A percentile compares a stretch with the other conserved stretches of the same genome.
Conservation (phyloP, 1,140 invertebrate species). For the Dendrolimus kikuchii region DNA sequence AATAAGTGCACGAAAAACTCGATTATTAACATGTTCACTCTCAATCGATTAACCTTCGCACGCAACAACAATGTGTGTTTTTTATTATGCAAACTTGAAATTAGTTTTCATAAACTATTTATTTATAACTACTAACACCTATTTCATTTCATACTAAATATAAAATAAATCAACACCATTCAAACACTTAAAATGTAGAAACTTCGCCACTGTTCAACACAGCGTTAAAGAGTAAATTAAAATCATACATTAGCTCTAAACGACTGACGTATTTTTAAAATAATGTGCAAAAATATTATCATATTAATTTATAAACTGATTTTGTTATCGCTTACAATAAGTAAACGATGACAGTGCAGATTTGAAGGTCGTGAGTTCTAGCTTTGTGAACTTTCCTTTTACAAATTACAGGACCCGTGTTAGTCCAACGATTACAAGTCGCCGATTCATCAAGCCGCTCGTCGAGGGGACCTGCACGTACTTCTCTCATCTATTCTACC, state of each 20-base stretch:
- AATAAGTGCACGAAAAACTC: background rate
- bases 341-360: constrained; percentile 34
- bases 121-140: too few species aligned
- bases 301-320: constrained; percentile 7
- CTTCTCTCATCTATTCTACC: constrained; percentile 48
- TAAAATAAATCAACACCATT: too few species aligned
- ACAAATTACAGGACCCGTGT: constrained; percentile 55
- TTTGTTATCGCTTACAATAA: constrained; percentile 10
- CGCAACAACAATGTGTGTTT: too few species aligned
- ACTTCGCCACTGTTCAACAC: too few species aligned
- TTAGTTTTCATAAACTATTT: too few species aligned
- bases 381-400: constrained; percentile 31
- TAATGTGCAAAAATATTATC: too few species aligned
- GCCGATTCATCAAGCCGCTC: constrained; percentile 50
- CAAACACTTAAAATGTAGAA: too few species aligned
- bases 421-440: constrained; percentile 56
- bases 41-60: too few species aligned
- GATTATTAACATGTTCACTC: too few species aligned
- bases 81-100: too few species aligned
- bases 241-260: background rate
- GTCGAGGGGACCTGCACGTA: constrained; percentile 45
- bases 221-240: constrained; percentile 1
- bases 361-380: constrained; percentile 20
- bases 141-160: too few species aligned
- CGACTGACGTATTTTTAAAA: too few species aligned